Evolutionary conservation across 2,797 vertebrate genomes (phyloP), one percentile per base, ranked within the genome.

Genomic region (Phoeniculus purpureus): DNA sequence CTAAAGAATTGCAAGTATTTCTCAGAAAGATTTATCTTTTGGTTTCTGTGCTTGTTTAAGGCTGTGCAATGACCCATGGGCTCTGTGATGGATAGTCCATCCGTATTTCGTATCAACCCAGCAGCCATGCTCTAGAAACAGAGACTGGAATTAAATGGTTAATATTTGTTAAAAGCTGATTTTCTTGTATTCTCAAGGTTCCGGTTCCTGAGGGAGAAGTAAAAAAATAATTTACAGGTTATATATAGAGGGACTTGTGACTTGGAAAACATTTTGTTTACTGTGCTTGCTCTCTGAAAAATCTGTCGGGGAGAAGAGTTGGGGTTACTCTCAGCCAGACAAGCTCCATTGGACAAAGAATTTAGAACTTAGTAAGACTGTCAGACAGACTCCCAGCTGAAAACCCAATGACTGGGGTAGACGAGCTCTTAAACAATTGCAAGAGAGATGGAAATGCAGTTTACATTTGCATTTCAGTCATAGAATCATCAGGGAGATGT

Each of bases 21-120:
- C 93, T 89, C 97, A 86, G 90, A 67, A 97, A 97, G 95, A 96
- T 95, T 95, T 94, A 94, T 96, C 95, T 95, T 54, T 81, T 83
- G 50, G 29, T 90, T 96, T 90, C 83, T 88, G 81, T 89, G 59
- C 67, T 81, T 95, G 81, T 93, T 94, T 94, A 74, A 94, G 92
- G 86, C 81, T 90, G 94, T 94, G 87, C 91, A 80, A 19, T 94
- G 94, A 96, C 93, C 94, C 94, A 54, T 77, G 81, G 90, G 90
- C 64, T 75, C 6, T 56, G 27, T 83, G 93, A 87, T 83, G 68
- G 89, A 94, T 96, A 81, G 90, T 91, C 94, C 56, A 60, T 93
- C 92, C 89, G 47, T 81, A 80, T 94, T 90, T 93, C 76, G 61
- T 90, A 76, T 51, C 10, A 68, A 65, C 82, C 47, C 62, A 76